Conservation (phyloP, 2,888 invertebrate species). For the Ennomos quercinarius region DNA sequence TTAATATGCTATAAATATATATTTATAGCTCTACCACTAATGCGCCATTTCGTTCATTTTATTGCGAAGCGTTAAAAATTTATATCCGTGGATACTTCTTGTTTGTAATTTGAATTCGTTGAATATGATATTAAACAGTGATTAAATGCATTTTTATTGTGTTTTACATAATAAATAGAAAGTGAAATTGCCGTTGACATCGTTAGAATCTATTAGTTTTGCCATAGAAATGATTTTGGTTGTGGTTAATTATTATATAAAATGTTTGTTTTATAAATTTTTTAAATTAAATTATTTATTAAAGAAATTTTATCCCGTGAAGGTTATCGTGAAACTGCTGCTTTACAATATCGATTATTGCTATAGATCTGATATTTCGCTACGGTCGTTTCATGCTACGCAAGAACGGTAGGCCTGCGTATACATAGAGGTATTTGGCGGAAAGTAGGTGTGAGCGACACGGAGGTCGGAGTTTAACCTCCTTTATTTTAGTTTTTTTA, state of each 20-base stretch:
- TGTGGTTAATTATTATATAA: conserved; percentile 38
- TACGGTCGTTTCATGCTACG: conserved; percentile 3
- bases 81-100: conserved; percentile 67
- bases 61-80: conserved; percentile 69
- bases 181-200: conserved; percentile 42
- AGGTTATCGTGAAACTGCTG: conserved; percentile 1
- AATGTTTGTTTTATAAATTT: conserved; percentile 33
- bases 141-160: conserved; percentile 67
- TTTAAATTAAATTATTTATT: conserved; percentile 26
- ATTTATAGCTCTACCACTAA: conserved; percentile 75
- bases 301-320: neutral
- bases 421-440: too few relatives aligned
- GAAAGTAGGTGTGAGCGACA: too few relatives aligned
- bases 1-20: conserved; percentile 79
- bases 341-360: neutral
- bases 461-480: too few relatives aligned
- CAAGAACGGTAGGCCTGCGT: neutral
- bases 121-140: conserved; percentile 70
- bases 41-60: conserved; percentile 77
- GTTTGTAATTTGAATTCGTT: conserved; percentile 74
- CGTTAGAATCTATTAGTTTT: conserved; percentile 40
- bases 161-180: conserved; percentile 56
- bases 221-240: conserved; percentile 32
- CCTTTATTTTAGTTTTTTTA: too few relatives aligned
- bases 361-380: neutral